These are phyloP conservation scores for Myotis daubentonii DNA, from an alignment of 2,797 vertebrate genomes.

Conservation along the genomic window DNA sequence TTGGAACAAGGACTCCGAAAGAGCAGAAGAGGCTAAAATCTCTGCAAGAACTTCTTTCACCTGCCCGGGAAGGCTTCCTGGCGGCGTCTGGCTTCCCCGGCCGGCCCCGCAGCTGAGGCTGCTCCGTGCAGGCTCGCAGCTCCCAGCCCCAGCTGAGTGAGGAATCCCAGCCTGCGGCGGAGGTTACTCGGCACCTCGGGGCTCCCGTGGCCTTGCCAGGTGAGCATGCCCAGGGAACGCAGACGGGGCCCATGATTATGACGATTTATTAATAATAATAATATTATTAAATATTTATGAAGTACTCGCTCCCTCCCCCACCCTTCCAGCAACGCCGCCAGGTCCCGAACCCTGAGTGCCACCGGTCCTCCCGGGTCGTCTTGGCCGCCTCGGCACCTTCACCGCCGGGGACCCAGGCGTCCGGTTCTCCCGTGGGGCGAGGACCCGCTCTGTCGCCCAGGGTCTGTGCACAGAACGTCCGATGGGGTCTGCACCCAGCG, in stretches of 20 bases:
- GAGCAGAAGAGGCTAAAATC: background rate
- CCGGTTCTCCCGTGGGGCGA: background rate
- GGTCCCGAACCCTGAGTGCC: conserved; percentile 4
- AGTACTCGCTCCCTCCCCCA: conserved; percentile 35
- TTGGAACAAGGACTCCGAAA: background rate
- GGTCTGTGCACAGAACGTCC: background rate
- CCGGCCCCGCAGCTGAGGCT: background rate
- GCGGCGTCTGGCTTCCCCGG: background rate
- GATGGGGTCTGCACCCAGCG: background rate
- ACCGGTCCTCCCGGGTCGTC: background rate
- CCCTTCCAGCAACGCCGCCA: background rate
- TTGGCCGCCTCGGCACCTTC: background rate
- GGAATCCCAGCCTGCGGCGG: background rate
- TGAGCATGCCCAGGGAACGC: background rate
- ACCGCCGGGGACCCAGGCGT: background rate
- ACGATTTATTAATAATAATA: conserved; percentile 77
- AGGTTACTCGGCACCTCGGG: background rate
- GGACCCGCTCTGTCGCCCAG: background rate
- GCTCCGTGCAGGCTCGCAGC: background rate
- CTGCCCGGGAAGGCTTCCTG: background rate
- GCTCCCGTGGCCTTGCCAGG: conserved; percentile 22
- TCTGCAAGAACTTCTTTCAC: background rate
- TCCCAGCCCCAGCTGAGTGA: background rate
- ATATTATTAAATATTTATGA: conserved; percentile 80
- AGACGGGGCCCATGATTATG: conserved; percentile 26